phyloP scores from a whole-genome alignment of 2,113 vertebrate species.

The Elephas maximus region DNA sequence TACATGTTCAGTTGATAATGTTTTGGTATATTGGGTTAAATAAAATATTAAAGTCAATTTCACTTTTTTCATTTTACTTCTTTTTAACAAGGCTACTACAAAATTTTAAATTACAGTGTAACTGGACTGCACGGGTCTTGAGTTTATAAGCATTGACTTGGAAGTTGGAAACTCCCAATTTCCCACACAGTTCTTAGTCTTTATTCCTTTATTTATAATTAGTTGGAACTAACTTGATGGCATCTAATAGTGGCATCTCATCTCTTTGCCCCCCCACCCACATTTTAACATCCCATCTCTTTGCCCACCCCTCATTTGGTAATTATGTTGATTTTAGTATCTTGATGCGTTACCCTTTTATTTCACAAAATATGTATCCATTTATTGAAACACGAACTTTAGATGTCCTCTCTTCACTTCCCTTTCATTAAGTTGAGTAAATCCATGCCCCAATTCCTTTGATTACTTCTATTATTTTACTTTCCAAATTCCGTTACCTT shows the following conservation, averaged over 20 bases:
- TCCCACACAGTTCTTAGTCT: neutral
- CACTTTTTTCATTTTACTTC: neutral
- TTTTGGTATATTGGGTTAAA: neutral
- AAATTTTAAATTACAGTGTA: neutral
- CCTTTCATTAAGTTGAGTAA: neutral
- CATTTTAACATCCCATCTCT: neutral
- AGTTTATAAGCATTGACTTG: neutral
- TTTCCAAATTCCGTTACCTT: neutral
- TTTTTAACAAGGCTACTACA: neutral
- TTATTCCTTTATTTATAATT: neutral
- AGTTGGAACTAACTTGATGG: neutral
- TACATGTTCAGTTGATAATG: neutral
- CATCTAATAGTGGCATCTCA: too few relatives aligned
- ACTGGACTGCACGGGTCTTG: neutral
- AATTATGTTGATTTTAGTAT: conserved; percentile 2
- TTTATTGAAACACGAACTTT: conserved; percentile 3
- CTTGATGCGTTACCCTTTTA: neutral
- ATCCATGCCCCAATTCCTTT: neutral
- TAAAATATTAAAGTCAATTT: neutral
- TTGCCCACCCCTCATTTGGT: neutral
- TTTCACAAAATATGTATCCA: neutral
- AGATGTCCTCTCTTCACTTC: neutral
- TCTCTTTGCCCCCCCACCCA: too few relatives aligned
- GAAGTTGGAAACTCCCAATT: conserved; percentile 12
- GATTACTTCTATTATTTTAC: neutral